A percentile compares a stretch with the other conserved stretches of the same genome.
phyloP scores from a whole-genome alignment of 2,797 vertebrate species.

The Muscicapa comitata region DNA sequence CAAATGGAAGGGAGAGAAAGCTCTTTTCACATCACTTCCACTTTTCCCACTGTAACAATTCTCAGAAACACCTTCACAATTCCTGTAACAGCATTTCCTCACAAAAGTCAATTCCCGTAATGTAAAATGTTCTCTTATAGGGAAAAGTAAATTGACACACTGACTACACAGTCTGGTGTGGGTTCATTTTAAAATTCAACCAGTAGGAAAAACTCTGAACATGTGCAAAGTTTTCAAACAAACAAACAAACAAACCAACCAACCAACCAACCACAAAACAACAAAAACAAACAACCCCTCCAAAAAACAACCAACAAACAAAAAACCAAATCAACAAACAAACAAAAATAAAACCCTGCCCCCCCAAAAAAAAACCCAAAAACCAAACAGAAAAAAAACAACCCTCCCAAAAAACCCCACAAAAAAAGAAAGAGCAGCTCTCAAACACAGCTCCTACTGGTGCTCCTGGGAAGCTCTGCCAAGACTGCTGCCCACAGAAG shows the following conservation, averaged over 20 bases:
- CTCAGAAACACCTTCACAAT: background rate
- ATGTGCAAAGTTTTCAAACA: background rate
- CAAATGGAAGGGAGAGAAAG: background rate
- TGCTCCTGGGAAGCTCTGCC: background rate
- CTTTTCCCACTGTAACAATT: background rate
- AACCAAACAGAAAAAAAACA: background rate
- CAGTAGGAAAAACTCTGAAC: background rate
- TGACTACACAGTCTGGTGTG: fast-evolving
- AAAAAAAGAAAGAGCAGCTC: background rate
- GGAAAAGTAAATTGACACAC: background rate
- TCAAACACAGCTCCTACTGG: background rate
- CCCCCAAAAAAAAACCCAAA: too few species aligned
- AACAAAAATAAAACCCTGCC: background rate
- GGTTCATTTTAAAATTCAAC: background rate
- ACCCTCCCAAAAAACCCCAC: too few species aligned
- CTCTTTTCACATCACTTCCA: background rate
- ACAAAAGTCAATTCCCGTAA: background rate
- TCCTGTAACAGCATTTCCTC: background rate
- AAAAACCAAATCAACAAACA: too few species aligned
- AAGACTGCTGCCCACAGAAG: background rate
- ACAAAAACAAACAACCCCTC: too few species aligned
- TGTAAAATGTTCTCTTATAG: background rate
- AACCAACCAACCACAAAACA: background rate
- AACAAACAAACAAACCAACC: too few species aligned
- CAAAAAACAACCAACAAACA: too few species aligned